Evolutionary conservation across 1,140 invertebrate genomes (phyloP).

Genomic region (Drosophila jambulina): DNA sequence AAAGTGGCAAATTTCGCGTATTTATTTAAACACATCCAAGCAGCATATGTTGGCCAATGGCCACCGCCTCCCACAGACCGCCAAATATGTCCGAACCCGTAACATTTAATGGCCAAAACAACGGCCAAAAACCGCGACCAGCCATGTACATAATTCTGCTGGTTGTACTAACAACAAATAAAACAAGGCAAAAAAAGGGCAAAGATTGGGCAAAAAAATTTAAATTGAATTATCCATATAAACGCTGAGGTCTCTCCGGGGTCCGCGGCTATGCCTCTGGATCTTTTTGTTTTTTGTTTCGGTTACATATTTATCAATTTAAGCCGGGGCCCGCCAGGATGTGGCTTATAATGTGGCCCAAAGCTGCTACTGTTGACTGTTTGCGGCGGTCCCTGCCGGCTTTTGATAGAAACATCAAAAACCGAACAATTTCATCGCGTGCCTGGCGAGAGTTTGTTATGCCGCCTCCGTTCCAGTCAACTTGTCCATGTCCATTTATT

Average conservation of each 20-base stretch:
- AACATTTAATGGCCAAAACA: conserved; percentile 78
- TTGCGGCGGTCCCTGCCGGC: conserved; percentile 25
- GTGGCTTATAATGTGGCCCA: conserved; percentile 77
- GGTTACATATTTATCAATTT: conserved; percentile 79
- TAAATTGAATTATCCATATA: conserved; percentile 83
- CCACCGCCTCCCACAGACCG: conserved; percentile 19
- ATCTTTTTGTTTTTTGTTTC: conserved; percentile 20
- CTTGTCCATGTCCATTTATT: conserved; percentile 67
- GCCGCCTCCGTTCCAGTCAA: conserved; percentile 57
- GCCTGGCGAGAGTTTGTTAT: conserved; percentile 76
- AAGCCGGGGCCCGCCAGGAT: conserved; percentile 65
- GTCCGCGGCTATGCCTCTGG: conserved; percentile 17
- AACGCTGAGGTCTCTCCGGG: conserved; percentile 67
- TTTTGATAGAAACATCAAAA: conserved; percentile 78
- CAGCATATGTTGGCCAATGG: conserved; percentile 71
- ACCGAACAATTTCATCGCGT: conserved; percentile 72
- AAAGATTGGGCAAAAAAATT: conserved; percentile 71
- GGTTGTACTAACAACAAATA: conserved; percentile 48
- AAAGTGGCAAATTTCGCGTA: conserved; percentile 80
- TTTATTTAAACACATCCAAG: conserved; percentile 82
- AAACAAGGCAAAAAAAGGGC: conserved; percentile 36
- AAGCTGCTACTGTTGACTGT: conserved; percentile 20
- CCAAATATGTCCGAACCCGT: conserved; percentile 62
- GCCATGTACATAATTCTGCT: conserved; percentile 73
- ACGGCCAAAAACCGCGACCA: conserved; percentile 56